Percentiles rank a stretch among this genome's conserved stretches.
Conservation (phyloP, 2,113 vertebrate genomes). For the Hypomesus transpacificus region DNA sequence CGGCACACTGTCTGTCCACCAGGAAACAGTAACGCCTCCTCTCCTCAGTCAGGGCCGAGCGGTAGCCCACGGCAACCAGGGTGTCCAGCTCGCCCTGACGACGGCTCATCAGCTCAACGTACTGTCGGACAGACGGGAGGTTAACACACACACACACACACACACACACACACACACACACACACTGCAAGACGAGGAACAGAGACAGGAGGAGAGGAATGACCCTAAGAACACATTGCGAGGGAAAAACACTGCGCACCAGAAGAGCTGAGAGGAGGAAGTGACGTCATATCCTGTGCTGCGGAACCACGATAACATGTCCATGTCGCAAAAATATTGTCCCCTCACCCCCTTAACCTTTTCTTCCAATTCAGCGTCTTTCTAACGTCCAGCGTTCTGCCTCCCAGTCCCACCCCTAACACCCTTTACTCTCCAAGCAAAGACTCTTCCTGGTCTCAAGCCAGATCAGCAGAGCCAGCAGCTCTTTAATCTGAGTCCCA, state of each 20-base stretch:
- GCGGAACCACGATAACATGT: slow-evolving; percentile 34
- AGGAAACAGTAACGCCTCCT: slow-evolving; percentile 81
- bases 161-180: background rate
- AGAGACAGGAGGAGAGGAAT: slow-evolving; percentile 3
- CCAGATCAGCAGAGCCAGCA: slow-evolving; percentile 54
- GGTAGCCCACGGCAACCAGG: slow-evolving; percentile 79
- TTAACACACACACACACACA: background rate
- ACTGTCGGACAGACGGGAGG: slow-evolving; percentile 55
- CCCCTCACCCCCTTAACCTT: slow-evolving; percentile 26
- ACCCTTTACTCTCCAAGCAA: slow-evolving; percentile 16
- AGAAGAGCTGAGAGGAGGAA: slow-evolving; percentile 4
- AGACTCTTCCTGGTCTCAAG: slow-evolving; percentile 34
- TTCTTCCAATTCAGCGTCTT: slow-evolving; percentile 1
- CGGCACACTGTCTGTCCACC: slow-evolving; percentile 81
- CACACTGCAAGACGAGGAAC: slow-evolving; percentile 2
- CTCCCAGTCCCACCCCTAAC: slow-evolving; percentile 20
- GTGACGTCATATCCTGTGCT: slow-evolving; percentile 52
- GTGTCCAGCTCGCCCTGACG: slow-evolving; percentile 78
- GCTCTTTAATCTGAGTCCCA: slow-evolving; percentile 49
- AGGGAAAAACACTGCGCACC: background rate
- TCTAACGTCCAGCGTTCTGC: slow-evolving; percentile 5
- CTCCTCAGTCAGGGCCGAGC: slow-evolving; percentile 79
- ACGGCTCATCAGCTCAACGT: slow-evolving; percentile 82
- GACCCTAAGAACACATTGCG: slow-evolving; percentile 41
- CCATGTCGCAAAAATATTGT: slow-evolving; percentile 13